These are phyloP conservation scores for Antennarius maculatus DNA, from an alignment of 2,797 vertebrate genomes.

Conservation along the genomic window DNA sequence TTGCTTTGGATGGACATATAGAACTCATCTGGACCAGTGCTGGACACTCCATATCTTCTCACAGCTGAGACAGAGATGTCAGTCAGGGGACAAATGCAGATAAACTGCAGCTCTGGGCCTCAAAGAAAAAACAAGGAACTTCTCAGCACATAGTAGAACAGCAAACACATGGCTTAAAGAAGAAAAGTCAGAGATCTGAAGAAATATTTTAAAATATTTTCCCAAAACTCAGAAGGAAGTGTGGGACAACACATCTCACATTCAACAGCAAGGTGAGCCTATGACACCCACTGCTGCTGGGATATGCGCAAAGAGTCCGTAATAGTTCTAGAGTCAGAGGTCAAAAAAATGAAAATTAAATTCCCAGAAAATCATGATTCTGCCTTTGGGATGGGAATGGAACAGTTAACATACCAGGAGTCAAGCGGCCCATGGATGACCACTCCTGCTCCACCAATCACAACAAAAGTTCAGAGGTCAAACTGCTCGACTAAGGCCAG, in stretches of 20 bases:
- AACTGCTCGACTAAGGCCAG: conserved; percentile 58
- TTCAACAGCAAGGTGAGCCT: conserved; percentile 40
- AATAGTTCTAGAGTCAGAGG: conserved; percentile 53
- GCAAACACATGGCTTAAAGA: conserved; percentile 23
- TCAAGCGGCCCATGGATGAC: conserved; percentile 70
- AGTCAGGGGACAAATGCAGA: conserved; percentile 57
- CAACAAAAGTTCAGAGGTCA: conserved; percentile 69
- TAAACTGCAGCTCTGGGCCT: conserved; percentile 53
- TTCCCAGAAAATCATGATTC: conserved; percentile 58
- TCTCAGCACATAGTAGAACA: conserved; percentile 35
- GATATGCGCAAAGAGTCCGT: conserved; percentile 22
- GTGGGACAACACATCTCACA: conserved; percentile 45
- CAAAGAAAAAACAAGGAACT: conserved; percentile 54
- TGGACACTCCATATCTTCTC: conserved; percentile 6
- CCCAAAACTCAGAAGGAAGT: conserved; percentile 2
- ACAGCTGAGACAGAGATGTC: conserved; percentile 47
- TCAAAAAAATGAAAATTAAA: conserved; percentile 72
- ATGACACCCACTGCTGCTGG: conserved; percentile 11
- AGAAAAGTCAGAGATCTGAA: conserved; percentile 24
- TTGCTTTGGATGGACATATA: not conserved
- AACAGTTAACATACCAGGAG: conserved; percentile 74
- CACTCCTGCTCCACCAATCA: conserved; percentile 62
- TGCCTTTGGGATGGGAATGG: conserved; percentile 65
- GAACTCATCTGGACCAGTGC: conserved; percentile 4
- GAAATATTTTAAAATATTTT: conserved; percentile 17